phyloP scores from a whole-genome alignment of 2,113 vertebrate species.

The Trichomycterus rosablanca region DNA sequence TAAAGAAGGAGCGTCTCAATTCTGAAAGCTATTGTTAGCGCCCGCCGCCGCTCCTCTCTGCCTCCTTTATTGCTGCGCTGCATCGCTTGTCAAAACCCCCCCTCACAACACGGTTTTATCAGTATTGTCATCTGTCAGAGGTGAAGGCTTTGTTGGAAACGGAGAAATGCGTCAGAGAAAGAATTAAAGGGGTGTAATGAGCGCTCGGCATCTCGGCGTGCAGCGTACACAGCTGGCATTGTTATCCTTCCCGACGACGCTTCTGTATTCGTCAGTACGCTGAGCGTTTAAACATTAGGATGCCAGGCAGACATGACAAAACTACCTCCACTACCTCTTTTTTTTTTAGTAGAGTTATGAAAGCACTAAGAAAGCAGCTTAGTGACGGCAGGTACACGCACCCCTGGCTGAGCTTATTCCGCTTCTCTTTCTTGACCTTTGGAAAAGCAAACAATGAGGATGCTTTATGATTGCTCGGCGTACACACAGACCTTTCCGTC shows the following conservation, averaged over 20 bases:
- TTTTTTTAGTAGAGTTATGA: too few species aligned
- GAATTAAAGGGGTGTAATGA: too few species aligned
- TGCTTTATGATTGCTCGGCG: slow-evolving; percentile 12
- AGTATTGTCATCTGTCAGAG: slow-evolving; percentile 38
- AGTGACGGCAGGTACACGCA: too few species aligned
- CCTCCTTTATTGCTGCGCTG: slow-evolving; percentile 29
- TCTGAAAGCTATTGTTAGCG: slow-evolving; percentile 37
- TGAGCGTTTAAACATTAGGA: slow-evolving; percentile 10
- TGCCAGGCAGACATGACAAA: background rate
- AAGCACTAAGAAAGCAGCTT: too few species aligned
- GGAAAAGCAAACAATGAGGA: slow-evolving; percentile 34
- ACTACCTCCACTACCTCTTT: too few species aligned
- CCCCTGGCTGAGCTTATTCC: slow-evolving; percentile 2
- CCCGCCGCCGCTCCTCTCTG: slow-evolving; percentile 24
- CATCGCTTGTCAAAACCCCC: slow-evolving; percentile 30
- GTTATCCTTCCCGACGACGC: slow-evolving; percentile 12
- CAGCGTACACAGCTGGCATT: slow-evolving; percentile 13
- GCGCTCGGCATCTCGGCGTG: background rate
- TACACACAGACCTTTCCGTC: slow-evolving; percentile 5
- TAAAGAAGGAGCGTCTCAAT: slow-evolving; percentile 23
- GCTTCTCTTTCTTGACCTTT: slow-evolving; percentile 25
- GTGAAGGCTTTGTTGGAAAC: slow-evolving; percentile 42
- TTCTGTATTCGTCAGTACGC: slow-evolving; percentile 7
- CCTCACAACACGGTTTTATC: slow-evolving; percentile 36
- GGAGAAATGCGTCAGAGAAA: slow-evolving; percentile 43